A percentile compares a stretch with the other conserved stretches of the same genome.
Evolutionary conservation across 2,888 invertebrate species (phyloP).

Genomic region (Morpho deidamia): DNA sequence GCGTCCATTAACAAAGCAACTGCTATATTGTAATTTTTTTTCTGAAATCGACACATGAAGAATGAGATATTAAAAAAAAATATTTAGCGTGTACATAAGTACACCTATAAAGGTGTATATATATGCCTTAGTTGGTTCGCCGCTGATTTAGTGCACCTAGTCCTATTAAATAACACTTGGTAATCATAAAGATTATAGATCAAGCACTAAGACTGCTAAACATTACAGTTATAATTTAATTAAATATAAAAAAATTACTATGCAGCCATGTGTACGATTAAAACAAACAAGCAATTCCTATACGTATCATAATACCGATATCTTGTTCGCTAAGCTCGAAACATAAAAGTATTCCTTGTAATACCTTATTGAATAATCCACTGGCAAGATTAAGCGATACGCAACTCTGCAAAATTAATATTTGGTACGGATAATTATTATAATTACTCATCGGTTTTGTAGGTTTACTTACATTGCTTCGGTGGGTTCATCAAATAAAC

Average conservation of each 20-base stretch:
- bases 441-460: conserved; percentile 43
- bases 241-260: not conserved
- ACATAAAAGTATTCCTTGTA: conserved; percentile 40
- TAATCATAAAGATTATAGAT: no score
- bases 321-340: conserved; percentile 31
- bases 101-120: no score
- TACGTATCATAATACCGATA: conserved; percentile 40
- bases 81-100: no score
- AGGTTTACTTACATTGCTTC: conserved; percentile 9
- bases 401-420: conserved; percentile 52
- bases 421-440: conserved; percentile 52
- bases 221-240: no score
- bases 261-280: conserved; percentile 36
- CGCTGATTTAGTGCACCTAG: no score
- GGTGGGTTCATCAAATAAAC: not conserved
- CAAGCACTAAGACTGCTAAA: no score
- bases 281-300: conserved; percentile 45
- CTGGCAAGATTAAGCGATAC: conserved; percentile 42
- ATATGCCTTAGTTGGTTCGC: no score
- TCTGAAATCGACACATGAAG: no score
- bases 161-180: no score
- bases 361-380: conserved; percentile 66
- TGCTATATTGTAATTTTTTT: no score
- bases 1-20: no score
- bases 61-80: no score